Percentiles rank a stretch among this genome's conserved stretches.
Evolutionary conservation across 2,797 vertebrate genomes (phyloP).

Genomic region (Sebastes ruberrimus): DNA sequence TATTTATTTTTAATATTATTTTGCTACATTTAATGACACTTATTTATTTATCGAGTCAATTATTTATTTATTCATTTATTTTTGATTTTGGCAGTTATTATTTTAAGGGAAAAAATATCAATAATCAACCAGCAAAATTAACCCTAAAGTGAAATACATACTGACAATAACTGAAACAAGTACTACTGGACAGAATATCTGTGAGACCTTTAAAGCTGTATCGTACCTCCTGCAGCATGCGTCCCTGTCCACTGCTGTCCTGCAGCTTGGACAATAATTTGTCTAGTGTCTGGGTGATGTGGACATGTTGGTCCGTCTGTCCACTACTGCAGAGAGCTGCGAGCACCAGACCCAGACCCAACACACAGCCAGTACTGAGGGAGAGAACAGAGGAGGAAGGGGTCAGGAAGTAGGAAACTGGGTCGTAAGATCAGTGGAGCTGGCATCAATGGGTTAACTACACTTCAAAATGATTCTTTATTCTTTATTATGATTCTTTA

Average conservation of each 20-base stretch:
- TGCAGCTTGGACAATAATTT: slow-evolving; percentile 83
- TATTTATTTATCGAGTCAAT: too few relatives aligned
- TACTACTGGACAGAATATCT: not conserved
- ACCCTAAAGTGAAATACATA: not conserved
- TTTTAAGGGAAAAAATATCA: not conserved
- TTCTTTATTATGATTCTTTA: too few relatives aligned
- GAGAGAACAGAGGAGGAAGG: not conserved
- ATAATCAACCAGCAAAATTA: not conserved
- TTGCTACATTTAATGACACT: too few relatives aligned
- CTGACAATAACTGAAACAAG: not conserved
- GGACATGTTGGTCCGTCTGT: slow-evolving; percentile 76
- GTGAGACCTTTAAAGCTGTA: not conserved
- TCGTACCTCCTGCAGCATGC: slow-evolving; percentile 91
- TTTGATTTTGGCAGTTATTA: too few relatives aligned
- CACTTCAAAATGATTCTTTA: too few relatives aligned
- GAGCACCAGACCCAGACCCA: slow-evolving; percentile 91
- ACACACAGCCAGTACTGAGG: slow-evolving; percentile 88
- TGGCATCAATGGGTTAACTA: not conserved
- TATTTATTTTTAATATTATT: too few relatives aligned
- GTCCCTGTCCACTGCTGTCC: slow-evolving; percentile 82
- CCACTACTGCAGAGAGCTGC: slow-evolving; percentile 85
- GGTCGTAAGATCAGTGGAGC: not conserved
- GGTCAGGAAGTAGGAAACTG: not conserved
- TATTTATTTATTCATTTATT: too few relatives aligned
- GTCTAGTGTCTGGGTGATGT: slow-evolving; percentile 76